These are phyloP conservation scores for Heteronetta atricapilla DNA, from an alignment of 2,113 vertebrate species.

Conservation along the genomic window DNA sequence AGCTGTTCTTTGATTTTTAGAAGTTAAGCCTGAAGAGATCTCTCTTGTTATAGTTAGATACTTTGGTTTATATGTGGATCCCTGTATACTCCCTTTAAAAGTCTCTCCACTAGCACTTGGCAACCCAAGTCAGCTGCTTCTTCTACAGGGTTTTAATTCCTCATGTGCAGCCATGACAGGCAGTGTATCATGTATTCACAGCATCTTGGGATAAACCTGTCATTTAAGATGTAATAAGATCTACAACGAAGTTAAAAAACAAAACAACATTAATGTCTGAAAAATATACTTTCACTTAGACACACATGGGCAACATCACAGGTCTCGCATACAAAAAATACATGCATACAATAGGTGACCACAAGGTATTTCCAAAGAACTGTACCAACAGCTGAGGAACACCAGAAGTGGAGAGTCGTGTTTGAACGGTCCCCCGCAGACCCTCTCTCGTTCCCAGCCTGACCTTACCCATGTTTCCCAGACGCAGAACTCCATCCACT, in stretches of 20 bases:
- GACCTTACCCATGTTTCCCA: rapidly evolving
- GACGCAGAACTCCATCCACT: neutral
- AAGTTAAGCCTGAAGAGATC: neutral
- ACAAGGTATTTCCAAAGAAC: neutral
- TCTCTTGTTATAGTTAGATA: neutral
- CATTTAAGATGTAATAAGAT: neutral
- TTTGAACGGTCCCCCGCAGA: neutral
- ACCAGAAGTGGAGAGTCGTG: neutral
- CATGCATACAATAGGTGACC: neutral
- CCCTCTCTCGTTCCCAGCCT: neutral
- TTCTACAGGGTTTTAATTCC: neutral
- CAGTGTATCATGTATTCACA: neutral
- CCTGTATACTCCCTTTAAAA: neutral
- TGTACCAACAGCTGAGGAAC: neutral
- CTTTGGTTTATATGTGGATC: neutral
- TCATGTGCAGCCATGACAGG: neutral
- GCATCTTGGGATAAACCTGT: neutral
- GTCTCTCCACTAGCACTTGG: neutral
- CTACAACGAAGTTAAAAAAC: neutral
- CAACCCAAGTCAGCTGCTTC: neutral
- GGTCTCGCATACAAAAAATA: neutral
- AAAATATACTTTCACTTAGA: neutral
- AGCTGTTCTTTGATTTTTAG: neutral
- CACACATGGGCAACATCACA: neutral
- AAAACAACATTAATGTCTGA: neutral